These are phyloP conservation scores for Pygoscelis antarcticus DNA, from an alignment of 2,113 vertebrate species.

Conservation along the genomic window DNA sequence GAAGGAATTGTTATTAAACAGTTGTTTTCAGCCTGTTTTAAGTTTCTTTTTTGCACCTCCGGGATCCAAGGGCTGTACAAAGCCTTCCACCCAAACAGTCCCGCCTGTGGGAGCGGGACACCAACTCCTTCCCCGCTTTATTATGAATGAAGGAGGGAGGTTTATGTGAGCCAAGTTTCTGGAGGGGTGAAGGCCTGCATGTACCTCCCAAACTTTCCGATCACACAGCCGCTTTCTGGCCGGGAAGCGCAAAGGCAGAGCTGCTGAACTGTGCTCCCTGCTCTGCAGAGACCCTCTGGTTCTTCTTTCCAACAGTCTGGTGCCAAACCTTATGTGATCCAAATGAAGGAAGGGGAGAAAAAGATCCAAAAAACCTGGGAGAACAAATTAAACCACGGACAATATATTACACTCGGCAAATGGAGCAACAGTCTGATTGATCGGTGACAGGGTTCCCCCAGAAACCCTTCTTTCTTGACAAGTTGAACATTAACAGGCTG, in stretches of 20 bases:
- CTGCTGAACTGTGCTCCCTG: not conserved
- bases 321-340: not conserved
- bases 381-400: not conserved
- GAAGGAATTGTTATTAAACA: not conserved
- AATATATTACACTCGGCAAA: not conserved
- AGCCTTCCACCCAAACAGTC: not conserved
- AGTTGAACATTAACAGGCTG: not conserved
- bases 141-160: not conserved
- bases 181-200: not conserved
- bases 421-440: not conserved
- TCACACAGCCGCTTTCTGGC: not conserved
- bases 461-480: not conserved
- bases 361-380: not conserved
- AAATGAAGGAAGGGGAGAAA: not conserved
- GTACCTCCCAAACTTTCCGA: not conserved
- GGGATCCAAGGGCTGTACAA: not conserved
- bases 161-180: not conserved
- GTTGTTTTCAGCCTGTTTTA: not conserved
- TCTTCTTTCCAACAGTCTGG: not conserved
- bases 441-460: fast-evolving
- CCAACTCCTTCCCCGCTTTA: not conserved
- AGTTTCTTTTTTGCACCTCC: not conserved
- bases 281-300: not conserved
- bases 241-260: not conserved
- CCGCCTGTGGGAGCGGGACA: not conserved